Percentiles rank a stretch among this genome's conserved stretches.
Conservation (phyloP, 2,113 vertebrate genomes). For the Glaucidium brasilianum region DNA sequence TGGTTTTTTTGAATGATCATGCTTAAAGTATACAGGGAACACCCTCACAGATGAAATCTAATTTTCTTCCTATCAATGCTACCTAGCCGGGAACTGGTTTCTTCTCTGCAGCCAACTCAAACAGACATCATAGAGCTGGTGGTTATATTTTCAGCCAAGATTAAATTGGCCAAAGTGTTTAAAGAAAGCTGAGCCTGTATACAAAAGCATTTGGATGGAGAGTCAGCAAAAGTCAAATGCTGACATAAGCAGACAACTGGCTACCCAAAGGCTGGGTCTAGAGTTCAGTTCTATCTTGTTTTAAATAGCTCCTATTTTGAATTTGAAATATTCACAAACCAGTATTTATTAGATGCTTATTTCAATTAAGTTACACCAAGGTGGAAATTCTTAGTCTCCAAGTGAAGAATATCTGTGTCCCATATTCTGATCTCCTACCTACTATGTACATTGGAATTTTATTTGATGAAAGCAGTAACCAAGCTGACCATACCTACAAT, state of each 20-base stretch:
- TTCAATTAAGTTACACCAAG: not conserved
- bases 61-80: not conserved
- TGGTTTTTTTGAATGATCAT: not conserved
- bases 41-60: not conserved
- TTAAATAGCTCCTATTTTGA: not conserved
- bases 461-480: not conserved
- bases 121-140: not conserved
- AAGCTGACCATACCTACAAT: not conserved
- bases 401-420: not conserved
- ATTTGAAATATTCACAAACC: not conserved
- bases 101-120: conserved; percentile 15
- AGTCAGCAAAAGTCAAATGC: not conserved
- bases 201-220: not conserved
- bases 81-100: not conserved
- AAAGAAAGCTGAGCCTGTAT: not conserved
- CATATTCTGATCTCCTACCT: not conserved
- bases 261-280: not conserved
- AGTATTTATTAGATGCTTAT: not conserved
- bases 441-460: not conserved
- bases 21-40: not conserved
- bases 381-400: not conserved
- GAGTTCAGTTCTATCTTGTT: not conserved
- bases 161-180: not conserved
- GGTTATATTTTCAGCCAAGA: not conserved
- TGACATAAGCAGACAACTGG: not conserved